These are phyloP conservation scores for Festucalex cinctus DNA, from an alignment of 2,113 vertebrate species.

Conservation along the genomic window DNA sequence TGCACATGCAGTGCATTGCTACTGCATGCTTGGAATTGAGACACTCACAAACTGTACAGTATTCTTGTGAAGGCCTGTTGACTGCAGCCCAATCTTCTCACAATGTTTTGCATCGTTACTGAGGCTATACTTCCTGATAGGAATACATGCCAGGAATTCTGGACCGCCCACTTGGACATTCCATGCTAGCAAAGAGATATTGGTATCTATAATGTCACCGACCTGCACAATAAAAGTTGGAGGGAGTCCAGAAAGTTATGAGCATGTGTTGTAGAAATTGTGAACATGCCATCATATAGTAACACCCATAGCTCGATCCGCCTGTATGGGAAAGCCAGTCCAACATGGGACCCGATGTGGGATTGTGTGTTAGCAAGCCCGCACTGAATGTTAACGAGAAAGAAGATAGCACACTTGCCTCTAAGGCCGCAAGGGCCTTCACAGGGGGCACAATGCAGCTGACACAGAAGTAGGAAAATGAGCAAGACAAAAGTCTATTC, in stretches of 20 bases:
- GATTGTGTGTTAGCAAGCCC: slow-evolving; percentile 30
- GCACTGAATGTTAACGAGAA: slow-evolving; percentile 90
- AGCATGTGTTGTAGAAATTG: slow-evolving; percentile 31
- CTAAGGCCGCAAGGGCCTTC: slow-evolving; percentile 77
- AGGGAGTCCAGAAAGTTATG: slow-evolving; percentile 40
- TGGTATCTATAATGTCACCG: slow-evolving; percentile 67
- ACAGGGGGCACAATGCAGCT: slow-evolving; percentile 82
- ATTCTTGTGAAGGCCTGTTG: slow-evolving; percentile 66
- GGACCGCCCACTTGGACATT: slow-evolving; percentile 68
- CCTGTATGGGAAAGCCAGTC: slow-evolving; percentile 35
- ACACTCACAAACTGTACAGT: slow-evolving; percentile 65
- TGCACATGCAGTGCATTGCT: slow-evolving; percentile 68
- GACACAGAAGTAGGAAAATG: slow-evolving; percentile 89
- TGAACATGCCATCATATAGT: slow-evolving; percentile 19
- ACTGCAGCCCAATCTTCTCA: slow-evolving; percentile 62
- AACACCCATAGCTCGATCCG: slow-evolving; percentile 9
- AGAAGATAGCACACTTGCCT: slow-evolving; percentile 72
- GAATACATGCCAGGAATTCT: slow-evolving; percentile 76
- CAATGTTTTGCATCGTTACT: slow-evolving; percentile 77
- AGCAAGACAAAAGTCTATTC: slow-evolving; percentile 96
- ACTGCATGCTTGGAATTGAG: slow-evolving; percentile 63
- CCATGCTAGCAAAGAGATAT: slow-evolving; percentile 54
- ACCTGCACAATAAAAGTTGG: slow-evolving; percentile 31
- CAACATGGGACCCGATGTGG: slow-evolving; percentile 24
- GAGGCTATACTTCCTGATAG: slow-evolving; percentile 52